Conservation (phyloP, 2,888 invertebrate species). For the Mesorhabditis spiculigera region DNA sequence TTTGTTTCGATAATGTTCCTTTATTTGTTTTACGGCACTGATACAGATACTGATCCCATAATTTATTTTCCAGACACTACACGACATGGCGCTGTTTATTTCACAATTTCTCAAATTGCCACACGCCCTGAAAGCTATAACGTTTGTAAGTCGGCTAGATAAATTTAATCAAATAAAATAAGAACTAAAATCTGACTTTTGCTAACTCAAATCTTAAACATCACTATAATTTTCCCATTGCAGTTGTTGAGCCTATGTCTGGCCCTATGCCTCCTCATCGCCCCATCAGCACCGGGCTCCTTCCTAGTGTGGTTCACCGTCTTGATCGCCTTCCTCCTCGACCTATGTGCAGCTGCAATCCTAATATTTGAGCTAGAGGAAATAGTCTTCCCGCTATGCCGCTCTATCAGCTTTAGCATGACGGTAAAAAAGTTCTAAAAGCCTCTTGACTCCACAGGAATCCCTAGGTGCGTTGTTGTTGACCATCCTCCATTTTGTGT, state of each 20-base stretch:
- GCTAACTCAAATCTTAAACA: no score
- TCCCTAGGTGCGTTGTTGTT: not conserved
- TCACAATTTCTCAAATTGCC: not conserved
- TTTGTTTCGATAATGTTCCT: no score
- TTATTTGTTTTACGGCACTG: no score
- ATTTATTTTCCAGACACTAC: not conserved
- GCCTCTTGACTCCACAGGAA: not conserved
- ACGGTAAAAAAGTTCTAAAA: not conserved
- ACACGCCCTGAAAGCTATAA: not conserved
- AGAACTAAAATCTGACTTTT: no score
- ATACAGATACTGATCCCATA: no score
- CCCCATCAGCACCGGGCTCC: constrained; percentile 3
- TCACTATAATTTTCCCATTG: not conserved
- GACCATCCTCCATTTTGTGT: not conserved
- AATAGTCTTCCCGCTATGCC: not conserved
- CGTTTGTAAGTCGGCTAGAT: not conserved
- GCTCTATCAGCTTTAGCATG: not conserved
- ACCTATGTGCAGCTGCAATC: constrained; percentile 4
- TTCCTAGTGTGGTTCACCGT: not conserved
- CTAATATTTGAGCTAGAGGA: not conserved
- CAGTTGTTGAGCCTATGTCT: not conserved
- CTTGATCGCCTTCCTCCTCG: not conserved
- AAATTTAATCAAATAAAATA: no score
- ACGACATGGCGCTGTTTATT: not conserved
- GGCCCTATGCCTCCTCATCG: not conserved